Base-by-base conservation (phyloP, 2,888 invertebrate species). In the Trimorus sp. region DNA sequence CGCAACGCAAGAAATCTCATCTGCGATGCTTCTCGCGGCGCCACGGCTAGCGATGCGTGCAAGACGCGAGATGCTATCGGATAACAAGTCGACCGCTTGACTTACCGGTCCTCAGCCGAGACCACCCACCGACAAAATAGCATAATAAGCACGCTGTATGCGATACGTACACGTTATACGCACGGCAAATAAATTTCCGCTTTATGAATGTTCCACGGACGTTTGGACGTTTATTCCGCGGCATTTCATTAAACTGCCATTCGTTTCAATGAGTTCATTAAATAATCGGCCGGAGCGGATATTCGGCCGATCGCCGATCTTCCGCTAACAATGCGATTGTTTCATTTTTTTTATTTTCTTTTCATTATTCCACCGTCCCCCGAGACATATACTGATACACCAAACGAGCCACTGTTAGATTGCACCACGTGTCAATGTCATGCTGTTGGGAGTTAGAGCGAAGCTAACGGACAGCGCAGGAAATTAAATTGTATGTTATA, bases 91-190 rank as follows among this genome's bases (percentile, higher is more conserved):
- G 85, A 84, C 86, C 86, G 82, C 86, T 85, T 87, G 87, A 88
- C 87, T 87, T 86, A 82, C 79, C 83, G 83, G 81, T 82, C 79
- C 84, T 82, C 86, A 84, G 85, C 77, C 84, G 89, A 80, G 80
- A 90, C 90, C 90, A 90, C 90, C 90, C 90, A 89, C 88, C 87
- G 86, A 87, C 88, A 87, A 90, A 90, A 89, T 89, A 89, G 89
- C 89, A 90, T 89, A 89, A 88, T 83, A 79, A 83, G 79, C 83
- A 79, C 73, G 81, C 81, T 77, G 81, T 79, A 82, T 76, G 78
- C 73, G 70, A 82, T 82, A 75, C 77, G 70, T 82, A 74, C 74
- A 70, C 74, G 74, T 82, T 78, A 77, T 70, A 70, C 68, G 66
- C 74, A 63, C 78, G 65, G 63, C 74, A 78, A 78, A 78, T 82